Percentiles rank a stretch among this genome's conserved stretches.
These are phyloP conservation scores for Sorex fumeus DNA, from an alignment of 2,113 vertebrate genomes.

Conservation along the genomic window DNA sequence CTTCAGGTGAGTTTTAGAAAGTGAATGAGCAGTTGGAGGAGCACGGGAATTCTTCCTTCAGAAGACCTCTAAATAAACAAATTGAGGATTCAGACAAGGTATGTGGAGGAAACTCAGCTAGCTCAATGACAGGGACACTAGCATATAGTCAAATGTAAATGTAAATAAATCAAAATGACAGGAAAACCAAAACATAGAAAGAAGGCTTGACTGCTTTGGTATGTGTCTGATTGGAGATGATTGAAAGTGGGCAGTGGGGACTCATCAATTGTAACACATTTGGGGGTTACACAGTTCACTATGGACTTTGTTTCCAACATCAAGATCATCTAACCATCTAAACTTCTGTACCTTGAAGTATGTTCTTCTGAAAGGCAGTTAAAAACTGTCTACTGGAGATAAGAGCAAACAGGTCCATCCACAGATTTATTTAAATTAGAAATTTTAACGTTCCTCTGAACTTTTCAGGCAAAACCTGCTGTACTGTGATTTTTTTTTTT, in stretches of 20 bases:
- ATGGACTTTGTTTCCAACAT: neutral
- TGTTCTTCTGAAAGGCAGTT: neutral
- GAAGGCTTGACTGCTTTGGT: neutral
- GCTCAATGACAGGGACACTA: neutral
- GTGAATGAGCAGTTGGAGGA: neutral
- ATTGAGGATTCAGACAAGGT: neutral
- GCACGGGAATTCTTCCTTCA: too few relatives aligned
- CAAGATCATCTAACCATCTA: neutral
- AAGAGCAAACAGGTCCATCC: neutral
- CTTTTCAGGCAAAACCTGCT: neutral
- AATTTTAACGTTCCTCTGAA: conserved; percentile 12
- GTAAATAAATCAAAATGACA: too few relatives aligned
- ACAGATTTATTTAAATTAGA: conserved; percentile 17
- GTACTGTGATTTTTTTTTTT: neutral
- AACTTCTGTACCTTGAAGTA: neutral
- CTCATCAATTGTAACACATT: neutral
- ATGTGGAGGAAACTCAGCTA: neutral
- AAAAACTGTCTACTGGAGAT: neutral
- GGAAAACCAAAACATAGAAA: neutral
- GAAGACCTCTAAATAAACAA: neutral
- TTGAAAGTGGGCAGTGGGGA: neutral
- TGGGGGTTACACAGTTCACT: neutral
- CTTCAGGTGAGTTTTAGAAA: neutral
- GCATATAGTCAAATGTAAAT: neutral
- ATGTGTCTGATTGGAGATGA: neutral